A percentile compares a stretch with the other conserved stretches of the same genome.
These are phyloP conservation scores for Pogonocherus hispidulus DNA, from an alignment of 2,888 invertebrate species.

Conservation along the genomic window DNA sequence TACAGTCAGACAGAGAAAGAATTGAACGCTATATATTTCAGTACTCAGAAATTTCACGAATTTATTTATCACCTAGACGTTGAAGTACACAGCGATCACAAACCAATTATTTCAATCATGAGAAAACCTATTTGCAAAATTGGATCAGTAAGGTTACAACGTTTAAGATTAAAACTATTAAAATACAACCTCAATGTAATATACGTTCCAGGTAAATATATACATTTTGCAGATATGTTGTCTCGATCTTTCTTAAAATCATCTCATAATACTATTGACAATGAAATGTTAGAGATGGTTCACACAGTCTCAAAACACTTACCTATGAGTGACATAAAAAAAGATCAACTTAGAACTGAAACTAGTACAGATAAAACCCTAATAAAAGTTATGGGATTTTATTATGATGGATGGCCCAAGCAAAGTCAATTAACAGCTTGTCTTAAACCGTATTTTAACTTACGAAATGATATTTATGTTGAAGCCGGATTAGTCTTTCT, in stretches of 20 bases:
- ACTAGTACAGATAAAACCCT: constrained; percentile 39
- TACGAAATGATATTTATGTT: constrained; percentile 40
- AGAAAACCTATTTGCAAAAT: constrained; percentile 14
- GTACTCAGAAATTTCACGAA: constrained; percentile 46
- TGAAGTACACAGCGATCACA: constrained; percentile 35
- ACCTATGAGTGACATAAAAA: constrained; percentile 40
- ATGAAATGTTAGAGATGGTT: constrained; percentile 24
- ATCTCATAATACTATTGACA: too few species aligned
- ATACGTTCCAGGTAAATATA: constrained; percentile 14
- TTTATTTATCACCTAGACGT: constrained; percentile 42
- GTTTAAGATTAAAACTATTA: constrained; percentile 10
- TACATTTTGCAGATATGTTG: constrained; percentile 21
- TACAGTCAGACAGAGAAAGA: constrained; percentile 43
- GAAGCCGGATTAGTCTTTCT: constrained; percentile 44
- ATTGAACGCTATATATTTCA: constrained; percentile 41
- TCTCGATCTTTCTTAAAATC: too few species aligned
- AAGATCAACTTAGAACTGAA: constrained; percentile 35
- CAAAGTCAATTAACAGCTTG: constrained; percentile 10
- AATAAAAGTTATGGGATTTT: constrained; percentile 34
- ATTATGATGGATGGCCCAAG: constrained; percentile 45
- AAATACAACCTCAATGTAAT: constrained; percentile 2
- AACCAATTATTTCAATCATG: constrained; percentile 8
- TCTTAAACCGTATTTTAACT: constrained; percentile 32
- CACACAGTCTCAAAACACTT: constrained; percentile 25
- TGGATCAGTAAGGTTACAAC: constrained; percentile 1